Evolutionary conservation across 1,140 invertebrate species (phyloP), one percentile per base, ranked within the genome.

Genomic region (Tetragonula clypearis): DNA sequence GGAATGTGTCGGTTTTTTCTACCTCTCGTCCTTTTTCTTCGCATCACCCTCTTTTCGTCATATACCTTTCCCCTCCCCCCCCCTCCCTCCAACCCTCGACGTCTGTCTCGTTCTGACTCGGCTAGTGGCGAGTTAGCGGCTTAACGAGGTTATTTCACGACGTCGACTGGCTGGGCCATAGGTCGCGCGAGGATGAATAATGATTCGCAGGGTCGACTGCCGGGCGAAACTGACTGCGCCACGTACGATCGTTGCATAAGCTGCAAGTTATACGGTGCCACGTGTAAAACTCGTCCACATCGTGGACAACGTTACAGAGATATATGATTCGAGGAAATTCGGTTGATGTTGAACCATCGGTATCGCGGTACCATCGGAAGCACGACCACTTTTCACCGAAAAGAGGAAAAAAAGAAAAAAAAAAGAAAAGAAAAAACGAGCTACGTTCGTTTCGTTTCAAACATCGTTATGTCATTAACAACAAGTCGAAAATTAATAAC

Each of bases 181-280:
- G 89, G 88, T 90, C 88, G 93, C 88, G 93, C 90, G 88, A 93
- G 90, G 91, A 94, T 94, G 95, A 95, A 96, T 96, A 95, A 96
- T 95, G 93, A 95, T 95, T 92, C 91, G 89, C 86, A 91, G 91
- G 88, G 90, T 93, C 92, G 88, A 77, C 86, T 69, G 82, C 73
- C 78, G 75, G 82, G 80, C 19, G 19, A 11, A 53, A 53, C 26
- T 55, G 74, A 55, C 62, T n/a, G 81, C 81, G 82, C 60, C 66
- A 73, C 26, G 85, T 72, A 72, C 60, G 62, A 65, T 75, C 77
- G 72, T 87, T 68, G 66, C 71, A 82, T 66, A 68, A 78, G 23
- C 72, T 41, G 30, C 75, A 17, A 69, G 56, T 17, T 66, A 74
- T 53, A 60, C 60, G 69, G 81, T 30, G 30, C 81, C 81, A 62